Percentiles rank a stretch among this genome's conserved stretches.
Conservation (phyloP, 2,888 invertebrate genomes). For the Caenorhabditis zanzibari region DNA sequence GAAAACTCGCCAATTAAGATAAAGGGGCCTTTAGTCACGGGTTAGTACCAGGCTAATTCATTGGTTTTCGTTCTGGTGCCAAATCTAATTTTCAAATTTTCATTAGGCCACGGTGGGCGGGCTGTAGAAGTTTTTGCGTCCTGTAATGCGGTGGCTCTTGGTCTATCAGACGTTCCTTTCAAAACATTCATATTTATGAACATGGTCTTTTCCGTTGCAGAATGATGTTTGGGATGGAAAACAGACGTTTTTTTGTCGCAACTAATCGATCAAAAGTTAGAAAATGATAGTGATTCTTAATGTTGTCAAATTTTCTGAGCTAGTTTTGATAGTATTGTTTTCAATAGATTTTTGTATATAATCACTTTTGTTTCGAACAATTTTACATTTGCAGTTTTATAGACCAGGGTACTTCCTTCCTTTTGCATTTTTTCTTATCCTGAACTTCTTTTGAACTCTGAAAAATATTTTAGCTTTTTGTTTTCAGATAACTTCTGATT, state of each 20-base stretch:
- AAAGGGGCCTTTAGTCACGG: slow-evolving; percentile 40
- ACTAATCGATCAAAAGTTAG: no score
- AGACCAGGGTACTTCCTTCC: no score
- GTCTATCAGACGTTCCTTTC: slow-evolving; percentile 7
- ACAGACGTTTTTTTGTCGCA: slow-evolving; percentile 14
- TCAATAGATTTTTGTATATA: no score
- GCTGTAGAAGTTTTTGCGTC: slow-evolving; percentile 16
- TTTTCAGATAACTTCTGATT: slow-evolving; percentile 31
- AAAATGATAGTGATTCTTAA: no score
- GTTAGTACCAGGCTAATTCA: slow-evolving; percentile 30
- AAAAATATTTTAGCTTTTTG: no score
- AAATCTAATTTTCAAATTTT: slow-evolving; percentile 54
- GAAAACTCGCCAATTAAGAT: slow-evolving; percentile 37
- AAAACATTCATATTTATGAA: slow-evolving; percentile 12
- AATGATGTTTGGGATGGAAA: slow-evolving; percentile 10
- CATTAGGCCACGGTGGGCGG: slow-evolving; percentile 41
- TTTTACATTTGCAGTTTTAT: no score
- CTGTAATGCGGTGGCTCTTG: slow-evolving; percentile 32
- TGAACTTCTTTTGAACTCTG: no score
- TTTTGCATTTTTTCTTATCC: no score
- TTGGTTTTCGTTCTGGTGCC: slow-evolving; percentile 22
- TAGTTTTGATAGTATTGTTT: no score
- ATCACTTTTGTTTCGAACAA: no score
- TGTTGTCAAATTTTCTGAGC: no score
- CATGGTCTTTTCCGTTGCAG: not conserved